A percentile compares a stretch with the other conserved stretches of the same genome.
Evolutionary conservation across 2,113 vertebrate species (phyloP).

Genomic region (Sula dactylatra): DNA sequence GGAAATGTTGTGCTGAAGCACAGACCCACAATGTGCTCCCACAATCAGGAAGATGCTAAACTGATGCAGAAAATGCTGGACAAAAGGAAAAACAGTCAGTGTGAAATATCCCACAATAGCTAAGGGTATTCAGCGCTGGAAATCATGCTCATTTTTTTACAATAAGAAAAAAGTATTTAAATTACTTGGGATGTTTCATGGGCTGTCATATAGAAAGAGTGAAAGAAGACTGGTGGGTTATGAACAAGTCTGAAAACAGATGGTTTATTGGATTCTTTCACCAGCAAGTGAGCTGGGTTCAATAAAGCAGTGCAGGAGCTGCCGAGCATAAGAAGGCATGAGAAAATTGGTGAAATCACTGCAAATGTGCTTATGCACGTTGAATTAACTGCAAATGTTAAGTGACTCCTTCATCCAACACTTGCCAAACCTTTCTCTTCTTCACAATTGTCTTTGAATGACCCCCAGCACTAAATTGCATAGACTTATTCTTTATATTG

Average conservation of each 20-base stretch:
- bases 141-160: background rate
- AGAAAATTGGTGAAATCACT: background rate
- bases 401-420: background rate
- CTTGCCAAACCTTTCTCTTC: background rate
- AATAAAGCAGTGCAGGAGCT: background rate
- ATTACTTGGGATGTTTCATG: accelerated
- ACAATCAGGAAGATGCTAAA: background rate
- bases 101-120: background rate
- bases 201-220: background rate
- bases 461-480: background rate
- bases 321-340: background rate
- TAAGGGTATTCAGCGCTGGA: accelerated
- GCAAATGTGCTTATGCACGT: background rate
- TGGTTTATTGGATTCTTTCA: background rate
- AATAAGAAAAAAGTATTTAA: background rate
- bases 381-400: too few species aligned
- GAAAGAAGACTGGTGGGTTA: background rate
- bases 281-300: background rate
- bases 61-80: background rate
- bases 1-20: background rate
- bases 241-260: background rate
- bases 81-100: background rate
- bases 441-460: background rate
- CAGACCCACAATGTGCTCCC: background rate
- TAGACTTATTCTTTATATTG: background rate